Conservation (phyloP, 2,797 vertebrate genomes). For the Gymnoscopelus microlampas region DNA sequence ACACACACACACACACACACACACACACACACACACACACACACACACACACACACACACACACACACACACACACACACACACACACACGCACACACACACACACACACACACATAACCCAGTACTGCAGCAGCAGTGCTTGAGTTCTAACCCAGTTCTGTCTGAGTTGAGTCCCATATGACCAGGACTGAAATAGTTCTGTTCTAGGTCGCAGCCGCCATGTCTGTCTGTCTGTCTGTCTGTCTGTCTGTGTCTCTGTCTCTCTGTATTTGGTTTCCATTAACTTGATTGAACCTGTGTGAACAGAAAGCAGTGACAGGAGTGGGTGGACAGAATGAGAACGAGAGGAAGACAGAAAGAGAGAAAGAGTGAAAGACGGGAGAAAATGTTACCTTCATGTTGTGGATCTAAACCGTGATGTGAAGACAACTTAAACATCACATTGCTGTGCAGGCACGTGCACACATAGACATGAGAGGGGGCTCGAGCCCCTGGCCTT, state of each 20-base stretch:
- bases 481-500: too few relatives aligned
- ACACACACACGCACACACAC: too few relatives aligned
- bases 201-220: slow-evolving; percentile 57
- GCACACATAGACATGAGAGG: too few relatives aligned
- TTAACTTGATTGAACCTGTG: slow-evolving; percentile 20
- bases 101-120: slow-evolving; percentile 1
- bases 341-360: neutral
- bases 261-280: slow-evolving; percentile 22
- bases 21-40: neutral
- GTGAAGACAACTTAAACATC: too few relatives aligned
- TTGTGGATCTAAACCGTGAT: too few relatives aligned
- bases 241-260: slow-evolving; percentile 4
- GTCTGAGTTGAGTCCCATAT: slow-evolving; percentile 53
- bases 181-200: slow-evolving; percentile 63
- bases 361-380: neutral
- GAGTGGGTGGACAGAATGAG: neutral
- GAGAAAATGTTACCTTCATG: slow-evolving; percentile 2
- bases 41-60: neutral
- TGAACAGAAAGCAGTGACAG: too few relatives aligned
- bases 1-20: too few relatives aligned
- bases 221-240: slow-evolving; percentile 13
- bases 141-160: slow-evolving; percentile 62
- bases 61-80: neutral
- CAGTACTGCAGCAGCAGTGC: slow-evolving; percentile 28
- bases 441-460: too few relatives aligned